Evolutionary conservation across 2,888 invertebrate species (phyloP), one percentile per base, ranked within the genome.

Genomic region (Operophtera brumata): DNA sequence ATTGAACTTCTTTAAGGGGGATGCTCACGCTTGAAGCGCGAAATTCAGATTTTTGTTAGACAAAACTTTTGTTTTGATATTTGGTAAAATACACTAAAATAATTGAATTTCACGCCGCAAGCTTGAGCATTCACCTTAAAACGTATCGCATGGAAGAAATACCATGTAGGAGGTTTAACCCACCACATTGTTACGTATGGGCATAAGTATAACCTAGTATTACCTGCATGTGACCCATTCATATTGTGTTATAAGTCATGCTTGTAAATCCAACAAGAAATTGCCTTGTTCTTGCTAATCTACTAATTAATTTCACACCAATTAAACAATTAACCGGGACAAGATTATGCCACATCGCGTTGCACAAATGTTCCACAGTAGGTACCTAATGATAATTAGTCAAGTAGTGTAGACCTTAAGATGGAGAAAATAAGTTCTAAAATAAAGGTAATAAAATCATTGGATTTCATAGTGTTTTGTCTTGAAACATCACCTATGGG

Each of bases 261-360:
- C 44, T 45, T 35, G 52, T 36, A 40, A 47, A 30, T 48, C 20
- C 12, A 34, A 48, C 12, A 44, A 54, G 37, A 47, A 43, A 35
- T 25, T 11, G 6, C 26, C 41, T 10, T 36, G 51, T 52, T 57
- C 52, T 56, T 44, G 41, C 52, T 62, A 52, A 62, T 58, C 42
- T 47, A 47, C 40, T 54, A 44, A 60, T 58, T 57, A 56, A 30
- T 42, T 54, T 50, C 54, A 57, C 57, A 51, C 43, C 51, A 61
- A 63, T 63, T 63, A 63, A 63, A 61, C 58, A 60, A 51, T 52
- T 47, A 62, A 61, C 49, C 11, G 34, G 58, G 52, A 45, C 54
- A 52, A 35, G 35, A 54, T 61, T 60, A 50, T 52, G 57, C 55
- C 55, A 60, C 42, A 47, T 46, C 26, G 28, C 39, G 26, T 55